These are phyloP conservation scores for Anolis sagrei DNA, from an alignment of 2,113 vertebrate genomes.

Conservation along the genomic window DNA sequence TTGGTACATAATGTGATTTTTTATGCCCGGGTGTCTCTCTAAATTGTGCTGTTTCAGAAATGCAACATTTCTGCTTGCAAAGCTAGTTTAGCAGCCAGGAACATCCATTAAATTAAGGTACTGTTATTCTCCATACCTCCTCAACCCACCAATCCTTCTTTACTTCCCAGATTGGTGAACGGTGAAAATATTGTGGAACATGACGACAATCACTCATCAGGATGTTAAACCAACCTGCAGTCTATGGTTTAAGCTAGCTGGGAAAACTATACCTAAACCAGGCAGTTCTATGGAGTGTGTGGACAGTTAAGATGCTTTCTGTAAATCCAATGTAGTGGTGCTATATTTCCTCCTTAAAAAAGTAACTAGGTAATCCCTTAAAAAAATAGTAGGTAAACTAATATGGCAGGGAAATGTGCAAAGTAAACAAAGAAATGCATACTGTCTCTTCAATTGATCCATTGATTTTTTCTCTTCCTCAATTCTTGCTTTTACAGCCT, in stretches of 20 bases:
- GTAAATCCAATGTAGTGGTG: background rate
- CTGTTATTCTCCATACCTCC: background rate
- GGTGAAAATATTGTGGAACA: background rate
- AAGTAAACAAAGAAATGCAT: constrained; percentile 65
- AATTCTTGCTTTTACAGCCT: constrained; percentile 94
- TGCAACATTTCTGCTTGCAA: background rate
- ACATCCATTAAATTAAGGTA: too few relatives aligned
- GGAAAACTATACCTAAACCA: background rate
- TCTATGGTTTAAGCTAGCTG: background rate
- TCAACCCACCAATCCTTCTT: background rate
- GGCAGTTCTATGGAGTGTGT: background rate
- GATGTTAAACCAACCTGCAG: background rate
- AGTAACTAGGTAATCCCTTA: background rate
- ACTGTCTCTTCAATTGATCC: constrained; percentile 99
- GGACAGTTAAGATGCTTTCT: background rate
- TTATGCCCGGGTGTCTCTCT: background rate
- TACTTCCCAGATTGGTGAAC: background rate
- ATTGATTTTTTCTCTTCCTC: constrained; percentile 98
- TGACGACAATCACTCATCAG: background rate
- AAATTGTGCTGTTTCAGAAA: background rate
- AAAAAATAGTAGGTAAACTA: background rate
- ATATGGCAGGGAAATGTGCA: background rate
- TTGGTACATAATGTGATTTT: background rate
- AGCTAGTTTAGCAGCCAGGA: background rate
- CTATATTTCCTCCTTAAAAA: background rate